Evolutionary conservation across 2,113 vertebrate species (phyloP).

Genomic region (Thalassarche chlororhynchos): DNA sequence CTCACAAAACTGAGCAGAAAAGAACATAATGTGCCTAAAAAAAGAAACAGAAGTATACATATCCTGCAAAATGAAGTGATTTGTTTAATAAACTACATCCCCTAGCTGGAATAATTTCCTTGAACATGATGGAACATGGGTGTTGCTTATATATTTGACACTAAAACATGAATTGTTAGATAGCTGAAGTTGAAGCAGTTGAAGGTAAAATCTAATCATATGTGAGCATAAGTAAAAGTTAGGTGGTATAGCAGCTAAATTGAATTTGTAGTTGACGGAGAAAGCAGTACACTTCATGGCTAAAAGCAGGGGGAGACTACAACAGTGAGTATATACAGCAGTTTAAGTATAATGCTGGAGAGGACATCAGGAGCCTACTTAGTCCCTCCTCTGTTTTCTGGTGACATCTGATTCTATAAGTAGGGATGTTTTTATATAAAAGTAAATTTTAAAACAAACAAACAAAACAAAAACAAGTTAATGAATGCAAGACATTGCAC

Average conservation of each 20-base stretch:
- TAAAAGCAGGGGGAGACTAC: not conserved
- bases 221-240: not conserved
- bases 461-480: not conserved
- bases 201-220: not conserved
- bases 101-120: slow-evolving; percentile 37
- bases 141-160: slow-evolving; percentile 25
- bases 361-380: not conserved
- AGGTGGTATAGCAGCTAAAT: not conserved
- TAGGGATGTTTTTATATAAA: not conserved
- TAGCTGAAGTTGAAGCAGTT: not conserved
- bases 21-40: slow-evolving; percentile 23
- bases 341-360: not conserved
- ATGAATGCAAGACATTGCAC: not conserved
- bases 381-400: not conserved
- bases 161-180: not conserved
- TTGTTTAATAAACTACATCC: slow-evolving; percentile 67
- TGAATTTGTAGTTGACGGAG: not conserved
- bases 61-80: slow-evolving; percentile 40
- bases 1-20: not conserved
- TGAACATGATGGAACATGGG: not conserved
- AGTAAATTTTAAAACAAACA: not conserved
- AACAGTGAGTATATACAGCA: not conserved
- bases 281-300: not conserved
- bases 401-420: not conserved
- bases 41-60: slow-evolving; percentile 14